These are phyloP conservation scores for Desoria tigrina DNA, from an alignment of 2,888 invertebrate genomes.

Conservation along the genomic window DNA sequence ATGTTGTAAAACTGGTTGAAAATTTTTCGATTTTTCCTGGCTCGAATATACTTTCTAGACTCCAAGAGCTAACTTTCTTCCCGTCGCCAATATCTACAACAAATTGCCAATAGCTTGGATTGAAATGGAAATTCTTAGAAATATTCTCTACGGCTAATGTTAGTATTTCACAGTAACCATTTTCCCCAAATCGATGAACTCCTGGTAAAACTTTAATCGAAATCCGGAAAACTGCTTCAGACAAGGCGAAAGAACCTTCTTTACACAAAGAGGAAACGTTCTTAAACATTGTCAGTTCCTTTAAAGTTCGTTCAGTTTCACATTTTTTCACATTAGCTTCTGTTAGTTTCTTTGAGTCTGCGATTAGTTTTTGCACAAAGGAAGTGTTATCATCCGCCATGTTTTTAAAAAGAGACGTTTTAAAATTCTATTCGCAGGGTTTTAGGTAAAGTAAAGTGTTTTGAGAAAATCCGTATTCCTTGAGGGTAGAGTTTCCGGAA, in stretches of 20 bases:
- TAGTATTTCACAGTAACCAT: conserved; percentile 23
- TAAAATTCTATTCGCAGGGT: neutral
- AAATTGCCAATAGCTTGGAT: conserved; percentile 35
- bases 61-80: conserved; percentile 30
- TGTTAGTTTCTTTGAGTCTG: conserved; percentile 36
- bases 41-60: conserved; percentile 27
- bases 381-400: conserved; percentile 23
- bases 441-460: conserved; percentile 36
- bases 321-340: conserved; percentile 31
- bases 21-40: conserved; percentile 35
- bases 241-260: neutral
- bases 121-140: conserved; percentile 31
- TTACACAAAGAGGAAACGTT: conserved; percentile 29
- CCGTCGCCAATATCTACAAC: conserved; percentile 22
- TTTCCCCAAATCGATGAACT: neutral
- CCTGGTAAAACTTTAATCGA: conserved; percentile 23
- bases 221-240: conserved; percentile 32
- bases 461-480: conserved; percentile 38
- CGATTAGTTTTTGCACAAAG: conserved; percentile 32
- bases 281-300: conserved; percentile 39
- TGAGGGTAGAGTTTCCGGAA: conserved; percentile 26
- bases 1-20: conserved; percentile 20
- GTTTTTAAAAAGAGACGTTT: neutral
- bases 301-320: conserved; percentile 32
- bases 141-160: conserved; percentile 32